These are phyloP conservation scores for Pluvialis apricaria DNA, from an alignment of 2,113 vertebrate genomes.

Conservation along the genomic window DNA sequence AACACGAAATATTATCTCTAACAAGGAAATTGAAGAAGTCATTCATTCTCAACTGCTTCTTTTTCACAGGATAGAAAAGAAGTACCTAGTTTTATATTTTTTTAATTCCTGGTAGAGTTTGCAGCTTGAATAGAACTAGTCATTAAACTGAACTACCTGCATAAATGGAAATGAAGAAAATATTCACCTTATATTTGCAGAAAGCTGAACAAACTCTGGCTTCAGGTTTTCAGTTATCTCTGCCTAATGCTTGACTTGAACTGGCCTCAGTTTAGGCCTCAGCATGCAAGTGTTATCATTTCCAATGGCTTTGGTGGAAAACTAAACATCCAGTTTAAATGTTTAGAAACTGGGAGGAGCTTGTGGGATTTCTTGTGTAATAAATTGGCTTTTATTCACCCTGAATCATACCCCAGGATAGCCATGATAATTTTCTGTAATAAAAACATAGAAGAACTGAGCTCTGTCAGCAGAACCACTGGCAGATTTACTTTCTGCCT, in stretches of 20 bases:
- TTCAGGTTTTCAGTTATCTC: not conserved
- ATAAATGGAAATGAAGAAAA: not conserved
- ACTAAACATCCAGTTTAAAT: not conserved
- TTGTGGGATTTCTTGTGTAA: not conserved
- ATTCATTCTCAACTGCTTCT: not conserved
- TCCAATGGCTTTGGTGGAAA: not conserved
- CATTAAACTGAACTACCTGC: not conserved
- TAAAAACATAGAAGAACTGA: not conserved
- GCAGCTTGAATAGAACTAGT: not conserved
- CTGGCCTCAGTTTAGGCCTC: not conserved
- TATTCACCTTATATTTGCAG: not conserved
- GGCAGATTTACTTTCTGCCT: not conserved
- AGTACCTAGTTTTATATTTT: not conserved
- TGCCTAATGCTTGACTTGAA: not conserved
- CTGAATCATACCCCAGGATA: not conserved
- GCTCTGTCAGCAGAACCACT: not conserved
- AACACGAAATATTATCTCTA: not conserved
- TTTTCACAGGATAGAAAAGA: not conserved
- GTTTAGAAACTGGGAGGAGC: not conserved
- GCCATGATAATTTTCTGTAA: not conserved
- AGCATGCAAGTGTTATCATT: not conserved
- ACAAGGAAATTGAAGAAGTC: not conserved
- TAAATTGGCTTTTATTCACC: not conserved
- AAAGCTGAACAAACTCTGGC: not conserved
- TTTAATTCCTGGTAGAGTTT: not conserved